phyloP scores from a whole-genome alignment of 2,113 vertebrate genomes.

The Trinectes maculatus region DNA sequence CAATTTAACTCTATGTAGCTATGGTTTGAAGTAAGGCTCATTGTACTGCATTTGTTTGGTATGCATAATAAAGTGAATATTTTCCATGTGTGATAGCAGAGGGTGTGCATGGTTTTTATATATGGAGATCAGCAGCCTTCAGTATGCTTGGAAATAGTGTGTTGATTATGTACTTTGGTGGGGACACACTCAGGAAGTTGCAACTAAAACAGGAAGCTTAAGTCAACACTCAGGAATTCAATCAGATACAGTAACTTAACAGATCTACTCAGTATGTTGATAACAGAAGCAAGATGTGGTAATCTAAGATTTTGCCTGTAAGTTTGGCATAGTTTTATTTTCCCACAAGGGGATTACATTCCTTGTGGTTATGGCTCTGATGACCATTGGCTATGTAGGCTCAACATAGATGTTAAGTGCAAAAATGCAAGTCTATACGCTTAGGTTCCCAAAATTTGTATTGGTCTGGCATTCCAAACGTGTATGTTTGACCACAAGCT shows the following conservation, averaged over 20 bases:
- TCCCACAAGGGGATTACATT: not conserved
- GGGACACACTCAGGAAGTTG: slow-evolving; percentile 71
- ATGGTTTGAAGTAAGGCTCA: no score
- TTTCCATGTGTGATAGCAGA: not conserved
- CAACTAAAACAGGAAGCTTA: slow-evolving; percentile 79
- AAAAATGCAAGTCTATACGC: not conserved
- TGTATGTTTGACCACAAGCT: slow-evolving; percentile 9
- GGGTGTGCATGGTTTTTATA: slow-evolving; percentile 6
- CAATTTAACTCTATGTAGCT: no score
- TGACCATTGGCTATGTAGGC: slow-evolving; percentile 4
- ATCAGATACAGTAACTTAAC: slow-evolving; percentile 56
- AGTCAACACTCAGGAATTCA: slow-evolving; percentile 74
- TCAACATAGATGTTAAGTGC: not conserved
- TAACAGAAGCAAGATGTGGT: not conserved
- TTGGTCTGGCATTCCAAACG: not conserved
- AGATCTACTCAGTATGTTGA: slow-evolving; percentile 8
- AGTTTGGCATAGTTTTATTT: not conserved
- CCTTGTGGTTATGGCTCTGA: not conserved
- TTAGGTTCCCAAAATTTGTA: not conserved
- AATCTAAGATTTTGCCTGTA: not conserved
- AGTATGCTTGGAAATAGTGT: slow-evolving; percentile 4
- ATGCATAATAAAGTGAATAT: slow-evolving; percentile 12
- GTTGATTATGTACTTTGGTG: slow-evolving; percentile 25
- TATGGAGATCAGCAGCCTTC: not conserved
- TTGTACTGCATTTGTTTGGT: not conserved